These are phyloP conservation scores for Drosophila vallismaia DNA, from an alignment of 2,888 invertebrate genomes.

Conservation along the genomic window DNA sequence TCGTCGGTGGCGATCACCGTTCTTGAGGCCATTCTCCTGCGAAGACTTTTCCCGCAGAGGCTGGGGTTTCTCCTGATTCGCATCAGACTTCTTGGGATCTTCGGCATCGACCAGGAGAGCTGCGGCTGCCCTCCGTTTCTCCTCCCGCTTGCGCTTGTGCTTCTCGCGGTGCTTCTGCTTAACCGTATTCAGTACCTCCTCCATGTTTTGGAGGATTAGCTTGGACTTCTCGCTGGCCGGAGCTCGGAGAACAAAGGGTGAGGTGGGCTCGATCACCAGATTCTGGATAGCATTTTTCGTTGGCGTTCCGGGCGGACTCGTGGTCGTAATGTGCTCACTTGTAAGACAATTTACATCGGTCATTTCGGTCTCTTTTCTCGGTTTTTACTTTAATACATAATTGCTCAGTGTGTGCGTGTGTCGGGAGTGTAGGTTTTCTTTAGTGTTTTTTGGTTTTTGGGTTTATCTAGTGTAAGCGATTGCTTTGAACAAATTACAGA, in stretches of 20 bases:
- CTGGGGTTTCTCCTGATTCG: conserved; percentile 35
- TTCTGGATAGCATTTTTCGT: conserved; percentile 51
- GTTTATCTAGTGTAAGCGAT: conserved; percentile 54
- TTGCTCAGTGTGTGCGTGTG: conserved; percentile 39
- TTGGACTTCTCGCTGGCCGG: conserved; percentile 81
- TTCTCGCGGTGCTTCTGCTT: conserved; percentile 83
- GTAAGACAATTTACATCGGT: conserved; percentile 76
- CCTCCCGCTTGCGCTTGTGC: conserved; percentile 80
- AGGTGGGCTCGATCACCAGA: conserved; percentile 55
- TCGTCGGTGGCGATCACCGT: conserved; percentile 35
- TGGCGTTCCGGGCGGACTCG: conserved; percentile 48
- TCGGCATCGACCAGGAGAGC: conserved; percentile 54
- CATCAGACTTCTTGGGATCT: conserved; percentile 19
- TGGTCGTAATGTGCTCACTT: conserved; percentile 62
- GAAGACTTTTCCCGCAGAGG: conserved; percentile 47
- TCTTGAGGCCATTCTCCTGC: conserved; percentile 63
- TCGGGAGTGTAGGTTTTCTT: conserved; percentile 30
- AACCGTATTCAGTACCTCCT: conserved; percentile 82
- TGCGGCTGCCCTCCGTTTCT: conserved; percentile 74
- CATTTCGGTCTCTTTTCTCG: conserved; percentile 56
- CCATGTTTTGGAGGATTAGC: conserved; percentile 83
- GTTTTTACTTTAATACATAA: conserved; percentile 31
- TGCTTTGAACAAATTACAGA: conserved; percentile 43
- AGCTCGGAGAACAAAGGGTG: conserved; percentile 74
- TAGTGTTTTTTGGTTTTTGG: conserved; percentile 26